Evolutionary conservation across 2,888 invertebrate genomes (phyloP).

Genomic region (Melikaiella ostensackeni): DNA sequence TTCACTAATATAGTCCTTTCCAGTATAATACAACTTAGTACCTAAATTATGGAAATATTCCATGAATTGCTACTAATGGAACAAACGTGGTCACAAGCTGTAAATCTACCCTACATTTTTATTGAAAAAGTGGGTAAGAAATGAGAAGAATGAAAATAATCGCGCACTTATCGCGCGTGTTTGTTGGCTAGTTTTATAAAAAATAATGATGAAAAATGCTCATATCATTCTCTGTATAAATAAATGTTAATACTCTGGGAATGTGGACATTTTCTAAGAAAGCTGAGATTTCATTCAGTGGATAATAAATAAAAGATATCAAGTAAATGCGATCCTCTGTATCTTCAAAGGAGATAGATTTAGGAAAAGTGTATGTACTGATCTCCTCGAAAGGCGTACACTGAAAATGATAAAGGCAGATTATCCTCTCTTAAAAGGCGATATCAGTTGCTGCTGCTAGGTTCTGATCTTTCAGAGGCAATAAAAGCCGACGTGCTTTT

Average conservation of each 20-base stretch:
- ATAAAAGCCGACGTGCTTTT: constrained; percentile 20
- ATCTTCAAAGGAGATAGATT: constrained; percentile 32
- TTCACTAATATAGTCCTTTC: too few species aligned
- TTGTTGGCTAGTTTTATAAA: too few species aligned
- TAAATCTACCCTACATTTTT: too few species aligned
- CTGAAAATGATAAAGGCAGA: constrained; percentile 37
- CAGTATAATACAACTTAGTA: too few species aligned
- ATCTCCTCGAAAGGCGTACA: constrained; percentile 4
- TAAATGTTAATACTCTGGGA: constrained; percentile 10
- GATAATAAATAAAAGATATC: constrained; percentile 36
- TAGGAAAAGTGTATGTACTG: constrained; percentile 33
- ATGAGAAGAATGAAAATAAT: too few species aligned
- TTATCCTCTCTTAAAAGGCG: constrained; percentile 30
- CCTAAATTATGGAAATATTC: too few species aligned
- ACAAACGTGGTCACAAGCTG: too few species aligned
- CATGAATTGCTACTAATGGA: too few species aligned
- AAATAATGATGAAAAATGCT: background rate
- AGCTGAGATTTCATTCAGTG: constrained; percentile 26
- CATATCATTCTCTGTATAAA: background rate
- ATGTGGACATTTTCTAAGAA: constrained; percentile 14
- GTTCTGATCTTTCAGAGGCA: constrained; percentile 19
- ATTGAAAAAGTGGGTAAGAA: too few species aligned
- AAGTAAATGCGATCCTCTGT: constrained; percentile 32
- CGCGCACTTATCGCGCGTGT: too few species aligned
- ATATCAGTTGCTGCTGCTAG: constrained; percentile 31